Conservation (phyloP, 2,797 vertebrate genomes). For the Syngnathus acus region DNA sequence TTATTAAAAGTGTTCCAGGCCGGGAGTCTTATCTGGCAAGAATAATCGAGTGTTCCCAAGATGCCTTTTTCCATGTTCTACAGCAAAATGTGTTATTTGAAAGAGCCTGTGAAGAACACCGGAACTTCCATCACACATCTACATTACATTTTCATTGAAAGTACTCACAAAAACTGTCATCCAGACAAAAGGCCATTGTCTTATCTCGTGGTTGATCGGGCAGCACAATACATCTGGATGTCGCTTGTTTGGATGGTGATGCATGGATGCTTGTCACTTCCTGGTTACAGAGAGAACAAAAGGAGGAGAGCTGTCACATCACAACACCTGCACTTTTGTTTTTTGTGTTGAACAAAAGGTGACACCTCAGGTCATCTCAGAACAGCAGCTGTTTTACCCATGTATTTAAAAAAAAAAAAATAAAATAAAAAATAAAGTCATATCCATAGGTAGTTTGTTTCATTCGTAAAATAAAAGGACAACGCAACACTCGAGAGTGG, state of each 20-base stretch:
- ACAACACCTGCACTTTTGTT: slow-evolving; percentile 38
- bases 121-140: not conserved
- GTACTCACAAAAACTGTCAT: slow-evolving; percentile 44
- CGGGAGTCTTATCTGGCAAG: slow-evolving; percentile 46
- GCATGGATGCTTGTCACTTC: slow-evolving; percentile 37
- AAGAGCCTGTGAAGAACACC: not conserved
- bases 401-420: not conserved
- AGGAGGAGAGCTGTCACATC: slow-evolving; percentile 36
- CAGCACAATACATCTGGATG: slow-evolving; percentile 16
- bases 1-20: slow-evolving; percentile 44
- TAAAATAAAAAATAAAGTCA: not conserved
- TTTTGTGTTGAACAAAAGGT: slow-evolving; percentile 18
- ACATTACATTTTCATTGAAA: slow-evolving; percentile 3
- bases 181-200: slow-evolving; percentile 36
- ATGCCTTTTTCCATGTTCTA: slow-evolving; percentile 25
- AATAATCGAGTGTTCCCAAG: slow-evolving; percentile 45
- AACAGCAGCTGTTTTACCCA: slow-evolving; percentile 9
- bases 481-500: no score
- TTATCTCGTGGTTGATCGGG: slow-evolving; percentile 21
- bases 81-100: slow-evolving; percentile 11
- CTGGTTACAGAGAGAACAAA: slow-evolving; percentile 35
- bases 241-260: slow-evolving; percentile 24
- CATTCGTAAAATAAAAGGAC: not conserved
- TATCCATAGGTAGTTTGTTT: not conserved
- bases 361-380: slow-evolving; percentile 15